Evolutionary conservation across 2,113 vertebrate genomes (phyloP).

Genomic region (Furnarius figulus): DNA sequence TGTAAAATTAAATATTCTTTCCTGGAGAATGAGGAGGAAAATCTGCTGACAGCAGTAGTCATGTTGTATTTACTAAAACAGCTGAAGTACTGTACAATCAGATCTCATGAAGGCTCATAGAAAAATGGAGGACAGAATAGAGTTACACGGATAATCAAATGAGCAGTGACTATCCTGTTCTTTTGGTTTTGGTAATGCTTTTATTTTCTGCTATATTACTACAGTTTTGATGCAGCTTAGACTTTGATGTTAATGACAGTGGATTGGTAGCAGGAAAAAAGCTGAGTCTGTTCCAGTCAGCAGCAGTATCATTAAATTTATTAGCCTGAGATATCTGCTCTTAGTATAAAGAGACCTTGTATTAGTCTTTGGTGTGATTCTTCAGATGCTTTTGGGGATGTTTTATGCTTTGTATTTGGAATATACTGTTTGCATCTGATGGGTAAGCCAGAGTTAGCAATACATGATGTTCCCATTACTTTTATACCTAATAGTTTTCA

Average conservation of each 20-base stretch:
- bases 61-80: conserved; percentile 63
- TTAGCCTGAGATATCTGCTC: conserved; percentile 45
- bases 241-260: conserved; percentile 58
- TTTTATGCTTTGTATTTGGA: not conserved
- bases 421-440: not conserved
- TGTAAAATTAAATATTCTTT: conserved; percentile 68
- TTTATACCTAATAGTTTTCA: not conserved
- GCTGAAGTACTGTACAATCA: conserved; percentile 35
- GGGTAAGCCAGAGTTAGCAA: not conserved
- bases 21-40: conserved; percentile 61
- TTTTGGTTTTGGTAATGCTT: conserved; percentile 21
- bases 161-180: conserved; percentile 30
- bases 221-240: conserved; percentile 53
- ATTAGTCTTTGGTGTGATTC: conserved; percentile 5
- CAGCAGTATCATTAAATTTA: conserved; percentile 62
- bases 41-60: conserved; percentile 61
- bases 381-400: not conserved
- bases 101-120: not conserved
- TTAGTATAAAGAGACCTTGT: conserved; percentile 32
- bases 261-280: conserved; percentile 47
- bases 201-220: conserved; percentile 52
- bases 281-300: conserved; percentile 53
- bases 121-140: conserved; percentile 19
- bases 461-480: not conserved
- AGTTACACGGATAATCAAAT: conserved; percentile 52